Percentiles rank a stretch among this genome's conserved stretches.
These are phyloP conservation scores for Scyliorhinus canicula DNA, from an alignment of 2,797 vertebrate species.

Conservation along the genomic window DNA sequence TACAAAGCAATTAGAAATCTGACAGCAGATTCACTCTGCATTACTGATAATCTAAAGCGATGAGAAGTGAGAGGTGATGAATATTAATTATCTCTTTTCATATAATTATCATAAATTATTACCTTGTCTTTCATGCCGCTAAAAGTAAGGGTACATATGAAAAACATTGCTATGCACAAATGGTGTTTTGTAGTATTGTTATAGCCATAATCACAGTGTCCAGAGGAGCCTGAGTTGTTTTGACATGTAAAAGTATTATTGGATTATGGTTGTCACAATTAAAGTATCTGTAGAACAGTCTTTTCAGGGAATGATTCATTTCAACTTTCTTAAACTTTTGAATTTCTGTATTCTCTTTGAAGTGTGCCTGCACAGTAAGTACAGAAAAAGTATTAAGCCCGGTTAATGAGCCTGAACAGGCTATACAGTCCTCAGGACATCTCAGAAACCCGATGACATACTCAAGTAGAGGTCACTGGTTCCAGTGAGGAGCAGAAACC, in stretches of 20 bases:
- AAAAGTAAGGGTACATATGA: constrained; percentile 25
- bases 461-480: not conserved
- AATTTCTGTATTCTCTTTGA: not conserved
- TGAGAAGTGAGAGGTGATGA: constrained; percentile 74
- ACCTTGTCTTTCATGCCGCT: constrained; percentile 53
- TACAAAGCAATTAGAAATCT: constrained; percentile 83
- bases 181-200: constrained; percentile 29
- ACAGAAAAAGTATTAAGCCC: not conserved
- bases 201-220: constrained; percentile 25
- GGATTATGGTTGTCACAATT: constrained; percentile 5
- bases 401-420: not conserved
- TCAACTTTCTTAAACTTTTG: constrained; percentile 11
- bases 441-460: not conserved
- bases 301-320: constrained; percentile 7
- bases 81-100: constrained; percentile 78
- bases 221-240: constrained; percentile 22
- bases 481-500: not conserved
- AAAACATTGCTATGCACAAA: constrained; percentile 26
- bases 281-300: not conserved
- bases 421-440: not conserved
- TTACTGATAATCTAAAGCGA: constrained; percentile 76
- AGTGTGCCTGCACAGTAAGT: not conserved
- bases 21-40: constrained; percentile 78
- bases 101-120: constrained; percentile 79
- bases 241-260: constrained; percentile 9